These are phyloP conservation scores for Bufo gargarizans DNA, from an alignment of 2,113 vertebrate species.

Conservation along the genomic window DNA sequence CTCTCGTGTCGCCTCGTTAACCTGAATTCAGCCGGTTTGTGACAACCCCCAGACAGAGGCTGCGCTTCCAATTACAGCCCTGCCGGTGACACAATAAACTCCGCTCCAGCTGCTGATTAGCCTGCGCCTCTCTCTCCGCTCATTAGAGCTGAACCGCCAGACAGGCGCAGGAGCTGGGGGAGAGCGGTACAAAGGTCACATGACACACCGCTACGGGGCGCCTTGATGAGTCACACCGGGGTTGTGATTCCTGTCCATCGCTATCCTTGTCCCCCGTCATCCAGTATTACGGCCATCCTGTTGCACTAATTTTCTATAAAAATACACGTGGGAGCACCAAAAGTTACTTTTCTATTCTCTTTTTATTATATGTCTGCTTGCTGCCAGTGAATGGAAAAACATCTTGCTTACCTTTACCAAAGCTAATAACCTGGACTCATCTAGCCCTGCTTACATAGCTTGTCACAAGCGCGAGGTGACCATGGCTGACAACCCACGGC, in stretches of 20 bases:
- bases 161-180: not conserved
- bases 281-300: not conserved
- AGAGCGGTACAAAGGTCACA: slow-evolving; percentile 2
- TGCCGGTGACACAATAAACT: not conserved
- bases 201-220: too few relatives aligned
- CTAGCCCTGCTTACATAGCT: not conserved
- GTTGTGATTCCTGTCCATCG: not conserved
- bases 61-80: not conserved
- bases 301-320: too few relatives aligned
- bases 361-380: not conserved
- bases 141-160: not conserved
- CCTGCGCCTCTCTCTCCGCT: not conserved
- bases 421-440: not conserved
- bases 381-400: not conserved
- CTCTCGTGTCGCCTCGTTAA: not conserved
- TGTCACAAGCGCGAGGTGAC: too few relatives aligned
- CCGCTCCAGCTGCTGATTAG: not conserved
- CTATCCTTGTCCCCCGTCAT: not conserved
- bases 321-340: not conserved
- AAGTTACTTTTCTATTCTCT: not conserved
- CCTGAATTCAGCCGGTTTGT: not conserved
- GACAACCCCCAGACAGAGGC: not conserved
- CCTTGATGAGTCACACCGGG: not conserved
- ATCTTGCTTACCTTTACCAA: not conserved
- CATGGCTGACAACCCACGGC: not conserved